phyloP scores from a whole-genome alignment of 2,888 invertebrate species.

The Blomia tropicalis region DNA sequence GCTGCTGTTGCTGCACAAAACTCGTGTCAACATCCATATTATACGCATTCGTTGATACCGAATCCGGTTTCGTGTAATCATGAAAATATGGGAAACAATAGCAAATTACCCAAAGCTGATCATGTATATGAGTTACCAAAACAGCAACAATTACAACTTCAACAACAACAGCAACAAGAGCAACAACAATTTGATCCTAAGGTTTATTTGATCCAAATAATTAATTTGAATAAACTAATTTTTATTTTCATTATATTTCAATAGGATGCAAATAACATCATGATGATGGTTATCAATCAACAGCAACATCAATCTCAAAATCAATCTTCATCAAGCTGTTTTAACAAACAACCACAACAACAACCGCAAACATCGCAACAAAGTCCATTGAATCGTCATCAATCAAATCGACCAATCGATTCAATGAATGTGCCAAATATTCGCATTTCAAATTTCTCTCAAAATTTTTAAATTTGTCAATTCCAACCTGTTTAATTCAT shows the following conservation, averaged over 20 bases:
- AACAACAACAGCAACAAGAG: neutral
- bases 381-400: neutral
- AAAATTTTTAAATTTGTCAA: slow-evolving; percentile 5
- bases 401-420: neutral
- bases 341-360: neutral
- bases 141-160: slow-evolving; percentile 4
- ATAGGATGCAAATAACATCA: slow-evolving; percentile 1
- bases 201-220: neutral
- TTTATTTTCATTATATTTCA: neutral
- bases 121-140: slow-evolving; percentile 12
- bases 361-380: neutral
- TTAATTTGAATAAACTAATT: neutral
- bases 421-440: neutral
- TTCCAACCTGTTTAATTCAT: no score
- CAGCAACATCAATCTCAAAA: slow-evolving; percentile 8
- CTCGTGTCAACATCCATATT: slow-evolving; percentile 1
- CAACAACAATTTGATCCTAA: neutral
- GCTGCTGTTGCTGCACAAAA: neutral
- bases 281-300: neutral
- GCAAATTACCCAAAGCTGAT: neutral
- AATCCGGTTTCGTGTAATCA: neutral
- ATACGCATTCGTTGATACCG: neutral
- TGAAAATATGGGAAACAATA: neutral
- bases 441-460: slow-evolving; percentile 1
- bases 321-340: neutral